Conservation (phyloP, 2,113 vertebrate genomes). For the Amphilophus citrinellus region DNA sequence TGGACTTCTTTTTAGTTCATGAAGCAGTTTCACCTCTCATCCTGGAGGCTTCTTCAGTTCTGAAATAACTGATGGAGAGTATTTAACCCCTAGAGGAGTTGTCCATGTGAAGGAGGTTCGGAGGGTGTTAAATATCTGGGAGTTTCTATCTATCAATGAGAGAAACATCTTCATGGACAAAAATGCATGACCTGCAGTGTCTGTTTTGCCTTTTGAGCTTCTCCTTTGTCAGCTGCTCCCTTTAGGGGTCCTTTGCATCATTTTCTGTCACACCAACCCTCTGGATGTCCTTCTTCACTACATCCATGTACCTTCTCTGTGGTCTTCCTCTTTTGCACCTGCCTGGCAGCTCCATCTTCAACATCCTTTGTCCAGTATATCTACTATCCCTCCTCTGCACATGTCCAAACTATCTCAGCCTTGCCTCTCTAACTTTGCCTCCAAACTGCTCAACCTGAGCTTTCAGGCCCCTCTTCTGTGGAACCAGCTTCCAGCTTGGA, state of each 20-base stretch:
- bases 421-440: not conserved
- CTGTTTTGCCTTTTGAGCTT: not conserved
- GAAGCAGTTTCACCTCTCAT: not conserved
- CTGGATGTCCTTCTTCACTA: too few relatives aligned
- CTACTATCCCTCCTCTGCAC: not conserved
- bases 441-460: not conserved
- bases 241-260: too few relatives aligned
- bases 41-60: accelerated
- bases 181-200: not conserved
- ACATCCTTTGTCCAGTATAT: accelerated
- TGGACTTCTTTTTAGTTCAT: too few relatives aligned
- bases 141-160: not conserved
- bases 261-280: too few relatives aligned
- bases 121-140: not conserved
- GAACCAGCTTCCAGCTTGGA: too few relatives aligned
- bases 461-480: too few relatives aligned
- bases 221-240: not conserved
- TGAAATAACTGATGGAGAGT: not conserved
- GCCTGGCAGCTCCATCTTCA: not conserved
- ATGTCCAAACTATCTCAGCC: not conserved
- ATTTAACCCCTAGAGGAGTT: not conserved
- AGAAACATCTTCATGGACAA: accelerated
- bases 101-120: not conserved
- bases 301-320: too few relatives aligned
- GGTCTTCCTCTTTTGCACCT: not conserved